Evolutionary conservation across 64 coral and sea anemone species (phyloP), one percentile per base, ranked within the genome.

Genomic region (Porites australiensis): DNA sequence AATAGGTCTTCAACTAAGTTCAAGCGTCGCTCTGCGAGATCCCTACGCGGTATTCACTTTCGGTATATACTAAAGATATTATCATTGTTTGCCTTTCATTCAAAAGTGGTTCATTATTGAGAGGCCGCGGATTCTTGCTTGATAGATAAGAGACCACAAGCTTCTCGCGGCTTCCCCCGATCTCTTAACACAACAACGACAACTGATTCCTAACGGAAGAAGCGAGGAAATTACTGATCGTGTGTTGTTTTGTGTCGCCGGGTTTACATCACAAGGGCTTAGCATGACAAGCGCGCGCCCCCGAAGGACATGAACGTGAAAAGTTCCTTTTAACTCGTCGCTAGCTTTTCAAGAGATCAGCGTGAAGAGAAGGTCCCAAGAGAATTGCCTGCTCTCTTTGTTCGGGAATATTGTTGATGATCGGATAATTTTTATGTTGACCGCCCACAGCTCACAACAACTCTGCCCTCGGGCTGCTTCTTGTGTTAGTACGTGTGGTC

Each of bases 351-450:
- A 84, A 84, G 81, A 49, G 81, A 67, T 68, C 62, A 84, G 48
- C 44, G 44, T 69, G 81, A 91, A 84, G 89, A 77, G 72, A 71
- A 43, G 65, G 79, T 91, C 93, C 93, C 93, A 57, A 63, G 93
- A 91, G 93, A 95, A 69, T 95, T 64, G 65, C 65, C 50, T 74
- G 51, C 76, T 80, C 62, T 95, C 82, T 91, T 95, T 95, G 93
- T 95, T 84, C 93, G 71, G 47, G 55, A 83, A 92, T 96, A 94
- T 90, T 96, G 89, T 96, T 96, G 91, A 96, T 89, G 90, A 96
- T 93, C 95, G 95, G 90, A 93, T 93, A 96, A 96, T 96, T 96
- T 88, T 96, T 93, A 87, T 93, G 95, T 93, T 93, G 95, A 90
- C 92, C 95, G 92, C 95, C 95, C 90, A 94, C 91, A 72, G 92